Evolutionary conservation across 2,113 vertebrate species (phyloP), one percentile per base, ranked within the genome.

Genomic region (Thymallus thymallus): DNA sequence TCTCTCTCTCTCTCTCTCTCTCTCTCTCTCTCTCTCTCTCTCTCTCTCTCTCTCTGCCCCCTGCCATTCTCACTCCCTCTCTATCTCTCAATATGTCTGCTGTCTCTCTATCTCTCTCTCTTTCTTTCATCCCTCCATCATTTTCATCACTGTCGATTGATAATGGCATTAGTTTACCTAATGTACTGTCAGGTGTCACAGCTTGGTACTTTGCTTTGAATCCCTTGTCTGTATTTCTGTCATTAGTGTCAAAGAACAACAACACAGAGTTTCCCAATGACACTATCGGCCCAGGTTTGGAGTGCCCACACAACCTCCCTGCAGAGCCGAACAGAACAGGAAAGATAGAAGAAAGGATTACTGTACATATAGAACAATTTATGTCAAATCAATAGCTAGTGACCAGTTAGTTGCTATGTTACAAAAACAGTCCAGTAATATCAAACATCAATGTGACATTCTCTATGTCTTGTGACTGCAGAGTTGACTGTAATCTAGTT

Each of bases 241-340:
- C 88, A 13, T 93, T 94, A 74, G 88, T 91, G 76, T 88, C 81
- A 6, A 93, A 95, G 78, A 83, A 85, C 35, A 94, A 79, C 0
- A 71, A 84, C 78, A 94, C 63, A 7, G 14, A 86, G 86, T 92
- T 93, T 69, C 91, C 89, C 56, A 91, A 77, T 0, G 90, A 84
- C 68, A 93, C 91, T 5, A 92, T 7, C 0, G 91, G 88, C 45
- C 73, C 87, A 0, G 92, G 92, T 64, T 74, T 89, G 64, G 35
- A 75, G 78, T 86, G 81, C 30, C 92, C 93, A 61, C 92, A 95
- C 83, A 85, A 92, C 86, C 84, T 93, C 46, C 92, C 93, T 93
- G 62, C 12, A 76, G 35, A 65, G 78, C 0, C 9, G 72, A 41
- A 79, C 14, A 51, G 14, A 51, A 18, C 3, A 51, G 48, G 6